Base-by-base conservation (phyloP, 2,797 vertebrate species). In the Rhadinocentrus ornatus region DNA sequence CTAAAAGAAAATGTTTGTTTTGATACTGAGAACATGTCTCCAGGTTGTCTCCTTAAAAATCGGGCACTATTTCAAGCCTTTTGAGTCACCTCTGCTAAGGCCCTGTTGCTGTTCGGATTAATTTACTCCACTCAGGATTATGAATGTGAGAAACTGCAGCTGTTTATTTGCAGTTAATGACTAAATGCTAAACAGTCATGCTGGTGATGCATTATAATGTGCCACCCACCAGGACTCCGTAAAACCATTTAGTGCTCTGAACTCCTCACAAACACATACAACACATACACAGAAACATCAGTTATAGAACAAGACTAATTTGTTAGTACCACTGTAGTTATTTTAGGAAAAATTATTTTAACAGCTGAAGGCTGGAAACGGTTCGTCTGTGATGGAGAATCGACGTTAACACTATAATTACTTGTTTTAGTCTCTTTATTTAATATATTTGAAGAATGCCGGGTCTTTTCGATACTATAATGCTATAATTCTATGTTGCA, bases 91-190 rank as follows among this genome's bases (percentile, higher is more conserved):
- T 69, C 68, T 48, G 27, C 57, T 67, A 69, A 62, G 75, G 67
- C 65, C 15, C 44, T 27, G 1, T 63, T 70, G 70, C 52, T 71
- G 75, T 53, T 53, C 10, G 65, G 67, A 86, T 83, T 75, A 34
- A 85, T 78, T 78, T 48, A 48, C 73, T 70, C 64, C 65, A 48
- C 74, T 77, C 67, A 61, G 55, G 48, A 72, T 74, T 78, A 62
- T 86, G 69, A 80, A 75, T 83, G 35, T 70, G 48, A 53, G 69
- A 72, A 88, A 67, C 22, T 35, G 78, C 77, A 71, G 77, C 79
- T 84, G 68, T 85, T 85, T 77, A 71, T 65, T 76, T 70, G 73
- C 72, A 73, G 66, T 63, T 81, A 80, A 77, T 83, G 78, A 80
- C 61, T 69, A 84, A 88, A 77, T 75, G 46, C 69, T 61, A 46